Conservation (phyloP, 1,140 invertebrate genomes). For the Drosophila busckii region DNA sequence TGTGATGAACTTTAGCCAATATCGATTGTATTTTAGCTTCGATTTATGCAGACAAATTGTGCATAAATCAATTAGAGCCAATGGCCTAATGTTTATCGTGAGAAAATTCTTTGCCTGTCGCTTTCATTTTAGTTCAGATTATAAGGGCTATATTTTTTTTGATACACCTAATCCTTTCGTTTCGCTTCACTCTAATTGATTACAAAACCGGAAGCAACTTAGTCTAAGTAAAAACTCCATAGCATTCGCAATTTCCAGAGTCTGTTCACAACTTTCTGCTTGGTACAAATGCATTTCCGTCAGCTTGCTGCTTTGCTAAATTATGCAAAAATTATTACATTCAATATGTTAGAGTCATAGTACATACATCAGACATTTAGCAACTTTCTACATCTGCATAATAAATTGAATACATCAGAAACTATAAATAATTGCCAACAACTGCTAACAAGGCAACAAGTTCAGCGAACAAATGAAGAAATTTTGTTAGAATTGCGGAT, state of each 20-base stretch:
- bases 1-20: conserved; percentile 63
- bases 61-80: conserved; percentile 22
- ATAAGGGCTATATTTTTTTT: too few relatives aligned
- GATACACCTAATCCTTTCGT: too few relatives aligned
- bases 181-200: too few relatives aligned
- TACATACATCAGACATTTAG: conserved; percentile 69
- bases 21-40: conserved; percentile 34
- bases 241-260: conserved; percentile 10
- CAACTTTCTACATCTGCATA: conserved; percentile 72
- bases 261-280: neutral
- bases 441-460: conserved; percentile 58
- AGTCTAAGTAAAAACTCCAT: neutral
- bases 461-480: conserved; percentile 63
- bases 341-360: conserved; percentile 65
- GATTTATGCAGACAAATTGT: conserved; percentile 25
- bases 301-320: conserved; percentile 23
- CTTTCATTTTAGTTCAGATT: too few relatives aligned
- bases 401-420: conserved; percentile 77
- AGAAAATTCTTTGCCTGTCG: too few relatives aligned
- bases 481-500: conserved; percentile 73
- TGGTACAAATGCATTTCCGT: conserved; percentile 27
- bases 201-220: neutral
- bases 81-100: conserved; percentile 11
- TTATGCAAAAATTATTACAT: conserved; percentile 49
- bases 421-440: conserved; percentile 76